A percentile compares a stretch with the other conserved stretches of the same genome.
These are phyloP conservation scores for Acleris emargana DNA, from an alignment of 2,888 invertebrate genomes.

Conservation along the genomic window DNA sequence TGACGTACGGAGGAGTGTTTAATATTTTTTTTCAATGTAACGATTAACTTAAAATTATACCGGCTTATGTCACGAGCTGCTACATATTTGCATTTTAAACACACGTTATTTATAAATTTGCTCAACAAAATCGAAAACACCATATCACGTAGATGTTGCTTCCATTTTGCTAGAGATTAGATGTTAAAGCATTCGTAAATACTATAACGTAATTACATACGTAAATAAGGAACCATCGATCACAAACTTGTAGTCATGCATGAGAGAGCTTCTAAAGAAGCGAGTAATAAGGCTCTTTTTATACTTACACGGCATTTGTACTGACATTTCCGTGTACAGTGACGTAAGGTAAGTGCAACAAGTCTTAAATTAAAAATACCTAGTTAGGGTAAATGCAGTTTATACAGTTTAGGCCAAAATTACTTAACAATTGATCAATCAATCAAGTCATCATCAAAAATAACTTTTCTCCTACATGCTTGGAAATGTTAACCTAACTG, in stretches of 20 bases:
- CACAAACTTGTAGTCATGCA: slow-evolving; percentile 12
- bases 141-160: slow-evolving; percentile 59
- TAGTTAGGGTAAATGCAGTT: no score
- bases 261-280: background rate
- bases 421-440: no score
- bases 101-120: slow-evolving; percentile 44
- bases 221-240: slow-evolving; percentile 10
- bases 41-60: no score
- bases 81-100: slow-evolving; percentile 18
- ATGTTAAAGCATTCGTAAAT: slow-evolving; percentile 35
- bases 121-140: slow-evolving; percentile 58
- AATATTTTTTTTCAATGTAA: no score
- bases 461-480: no score
- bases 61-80: background rate
- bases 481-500: no score
- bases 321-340: no score
- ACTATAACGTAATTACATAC: slow-evolving; percentile 10
- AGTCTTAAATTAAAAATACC: no score
- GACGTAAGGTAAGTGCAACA: no score
- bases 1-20: no score
- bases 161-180: slow-evolving; percentile 60
- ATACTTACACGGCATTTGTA: background rate
- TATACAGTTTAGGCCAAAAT: no score
- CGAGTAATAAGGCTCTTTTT: background rate
- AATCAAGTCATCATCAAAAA: no score